Evolutionary conservation across 2,888 invertebrate species (phyloP), one percentile per base, ranked within the genome.

Genomic region (Mycogona germanica): DNA sequence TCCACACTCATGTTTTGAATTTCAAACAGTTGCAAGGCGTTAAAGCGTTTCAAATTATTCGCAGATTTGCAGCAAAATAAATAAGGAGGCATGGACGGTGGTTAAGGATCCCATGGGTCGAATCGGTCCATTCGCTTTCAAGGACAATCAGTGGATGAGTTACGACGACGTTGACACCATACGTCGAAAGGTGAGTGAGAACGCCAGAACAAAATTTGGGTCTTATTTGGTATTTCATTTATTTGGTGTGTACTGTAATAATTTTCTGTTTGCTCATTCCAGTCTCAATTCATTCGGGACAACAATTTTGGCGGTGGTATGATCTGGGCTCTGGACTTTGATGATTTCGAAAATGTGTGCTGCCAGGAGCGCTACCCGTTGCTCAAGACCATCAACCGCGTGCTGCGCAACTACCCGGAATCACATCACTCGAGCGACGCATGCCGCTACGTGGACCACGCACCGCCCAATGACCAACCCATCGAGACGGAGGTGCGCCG

Each of bases 81-180:
- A 78, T 59, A 79, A 80, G 59, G 78, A 79, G 54, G 84, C 82
- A 2, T 88, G 87, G 85, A 81, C 77, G 35, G 80, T 88, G 9
- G 78, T 82, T 23, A 76, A 83, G 64, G 78, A 78, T 62, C 77
- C 81, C 1, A 70, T 79, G 48, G 79, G 77, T 1, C 68, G 76
- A 17, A 78, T 81, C 60, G 87, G 87, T 1, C 84, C 87, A 1
- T 86, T 79, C 66, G 81, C 83, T 0, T 77, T 79, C 57, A 75
- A 73, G 56, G 75, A 78, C 1, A 87, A 89, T 66, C 92, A 93
- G 64, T 93, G 92, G 92, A 91, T 91, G 5, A 87, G 88, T 6
- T 93, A 88, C 64, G 93, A 93, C 65, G 92, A 93, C 67, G 78
- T 82, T 32, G 77, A 78, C 32, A 89, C 88, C 79, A 80, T 87